Evolutionary conservation across 2,113 vertebrate genomes (phyloP), one percentile per base, ranked within the genome.

Genomic region (Lycocorax pyrrhopterus): DNA sequence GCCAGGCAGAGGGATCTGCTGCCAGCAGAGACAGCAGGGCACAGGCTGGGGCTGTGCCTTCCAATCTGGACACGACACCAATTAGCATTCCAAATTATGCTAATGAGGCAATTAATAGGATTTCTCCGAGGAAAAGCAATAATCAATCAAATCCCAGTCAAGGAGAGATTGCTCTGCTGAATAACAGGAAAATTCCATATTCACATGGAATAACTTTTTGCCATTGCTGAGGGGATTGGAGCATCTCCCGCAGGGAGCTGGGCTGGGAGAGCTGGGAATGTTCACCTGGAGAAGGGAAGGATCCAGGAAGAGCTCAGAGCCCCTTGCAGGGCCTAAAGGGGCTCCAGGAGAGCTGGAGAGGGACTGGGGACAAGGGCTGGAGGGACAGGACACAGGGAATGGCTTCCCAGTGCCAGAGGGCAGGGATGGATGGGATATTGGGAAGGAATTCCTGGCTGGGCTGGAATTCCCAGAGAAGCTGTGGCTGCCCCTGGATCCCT

Each of bases 171-270:
- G 27, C 47, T 58, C 6, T 44, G 69, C 73, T 53, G 73, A 13
- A 4, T 3, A 27, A 41, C 37, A 52, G 27, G 5, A 2, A 5
- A 25, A 27, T 41, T 39, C 33, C 5, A 4, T 5, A 8, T 56
- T 37, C 39, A 35, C 26, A 13, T 44, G 25, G 30, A 44, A 30
- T 13, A 47, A 22, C 12, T 78, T 35, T 17, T 22, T 41, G 27
- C 22, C 18, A 5, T 39, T 23, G 49, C 10, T 64, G n/a, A 47
- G 23, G 29, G n/a, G 12, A 10, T 27, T 75, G 71, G 51, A 64
- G 22, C 22, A 37, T 37, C 47, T 56, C 62, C 51, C 0, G 1
- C 25, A 37, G 22, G 58, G 27, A 62, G 22, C 18, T 2, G 0
- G 51, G 30, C 43, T 85, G 82, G 82, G 60, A 49, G 60, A 68